Evolutionary conservation across 2,797 vertebrate genomes (phyloP).

Genomic region (Chelon labrosus): DNA sequence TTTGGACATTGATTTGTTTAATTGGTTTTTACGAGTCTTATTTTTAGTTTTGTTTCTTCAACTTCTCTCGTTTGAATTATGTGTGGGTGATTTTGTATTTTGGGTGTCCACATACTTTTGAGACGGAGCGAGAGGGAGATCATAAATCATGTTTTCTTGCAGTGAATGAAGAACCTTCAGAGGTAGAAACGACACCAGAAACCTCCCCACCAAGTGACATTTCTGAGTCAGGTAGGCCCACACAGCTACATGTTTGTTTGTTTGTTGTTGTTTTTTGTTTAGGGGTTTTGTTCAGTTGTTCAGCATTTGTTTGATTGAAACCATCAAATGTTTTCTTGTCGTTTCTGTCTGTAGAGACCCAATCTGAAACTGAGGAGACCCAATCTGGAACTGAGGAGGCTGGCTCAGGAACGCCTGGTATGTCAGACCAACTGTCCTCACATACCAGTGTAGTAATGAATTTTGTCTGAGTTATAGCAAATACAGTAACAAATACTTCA

Average conservation of each 20-base stretch:
- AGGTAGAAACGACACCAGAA: not conserved
- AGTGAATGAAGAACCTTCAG: not conserved
- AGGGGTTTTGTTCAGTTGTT: not conserved
- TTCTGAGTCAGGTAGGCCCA: not conserved
- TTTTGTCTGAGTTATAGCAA: not conserved
- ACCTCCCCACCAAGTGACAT: too few species aligned
- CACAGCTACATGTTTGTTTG: not conserved
- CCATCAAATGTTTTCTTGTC: conserved; percentile 4
- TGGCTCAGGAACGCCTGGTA: conserved; percentile 26
- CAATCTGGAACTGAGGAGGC: rapidly evolving
- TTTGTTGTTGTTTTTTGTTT: not conserved
- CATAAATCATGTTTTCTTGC: too few species aligned
- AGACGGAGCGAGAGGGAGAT: not conserved
- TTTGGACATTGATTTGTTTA: too few species aligned
- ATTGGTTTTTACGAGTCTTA: too few species aligned
- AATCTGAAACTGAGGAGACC: rapidly evolving
- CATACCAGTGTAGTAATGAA: not conserved
- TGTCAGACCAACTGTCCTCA: not conserved
- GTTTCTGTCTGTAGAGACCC: not conserved
- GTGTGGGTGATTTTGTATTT: too few species aligned
- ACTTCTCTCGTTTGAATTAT: too few species aligned
- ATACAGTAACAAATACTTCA: not conserved
- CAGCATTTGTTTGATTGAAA: not conserved
- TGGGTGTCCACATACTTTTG: not conserved
- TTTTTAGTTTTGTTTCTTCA: too few species aligned